A percentile compares a stretch with the other conserved stretches of the same genome.
Evolutionary conservation across 2,113 vertebrate species (phyloP).

Genomic region (Dromiciops gliroides): DNA sequence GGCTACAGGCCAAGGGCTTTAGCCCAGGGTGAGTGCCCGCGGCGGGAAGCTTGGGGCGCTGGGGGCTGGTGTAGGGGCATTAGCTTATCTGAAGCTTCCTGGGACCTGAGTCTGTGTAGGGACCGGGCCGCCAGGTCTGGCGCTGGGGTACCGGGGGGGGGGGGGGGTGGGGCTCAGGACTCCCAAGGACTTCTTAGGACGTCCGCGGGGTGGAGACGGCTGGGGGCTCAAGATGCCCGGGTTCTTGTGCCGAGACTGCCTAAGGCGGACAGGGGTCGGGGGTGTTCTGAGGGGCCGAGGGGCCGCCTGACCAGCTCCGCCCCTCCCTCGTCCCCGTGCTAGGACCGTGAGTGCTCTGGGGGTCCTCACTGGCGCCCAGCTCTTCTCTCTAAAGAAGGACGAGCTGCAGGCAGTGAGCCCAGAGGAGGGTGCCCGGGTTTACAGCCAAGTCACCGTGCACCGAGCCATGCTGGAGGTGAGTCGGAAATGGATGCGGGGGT

Average conservation of each 20-base stretch:
- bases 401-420: constrained; percentile 76
- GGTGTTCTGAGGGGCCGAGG: neutral
- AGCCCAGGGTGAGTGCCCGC: constrained; percentile 74
- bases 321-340: neutral
- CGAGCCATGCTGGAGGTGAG: constrained; percentile 86
- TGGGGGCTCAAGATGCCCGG: too few species aligned
- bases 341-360: constrained; percentile 76
- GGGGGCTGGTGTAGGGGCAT: too few species aligned
- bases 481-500: too few species aligned
- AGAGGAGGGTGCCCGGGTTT: constrained; percentile 81
- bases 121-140: neutral
- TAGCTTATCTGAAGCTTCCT: too few species aligned
- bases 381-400: constrained; percentile 78
- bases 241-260: too few species aligned
- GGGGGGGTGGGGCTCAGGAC: neutral
- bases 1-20: constrained; percentile 92
- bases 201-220: neutral
- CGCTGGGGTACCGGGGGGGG: neutral
- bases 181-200: too few species aligned
- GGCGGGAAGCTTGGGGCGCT: fast-evolving
- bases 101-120: too few species aligned
- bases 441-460: constrained; percentile 92
- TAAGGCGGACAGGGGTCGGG: too few species aligned
- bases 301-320: neutral
- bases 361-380: constrained; percentile 74